Evolutionary conservation across 2,113 vertebrate species (phyloP), one percentile per base, ranked within the genome.

Genomic region (Lontra canadensis): DNA sequence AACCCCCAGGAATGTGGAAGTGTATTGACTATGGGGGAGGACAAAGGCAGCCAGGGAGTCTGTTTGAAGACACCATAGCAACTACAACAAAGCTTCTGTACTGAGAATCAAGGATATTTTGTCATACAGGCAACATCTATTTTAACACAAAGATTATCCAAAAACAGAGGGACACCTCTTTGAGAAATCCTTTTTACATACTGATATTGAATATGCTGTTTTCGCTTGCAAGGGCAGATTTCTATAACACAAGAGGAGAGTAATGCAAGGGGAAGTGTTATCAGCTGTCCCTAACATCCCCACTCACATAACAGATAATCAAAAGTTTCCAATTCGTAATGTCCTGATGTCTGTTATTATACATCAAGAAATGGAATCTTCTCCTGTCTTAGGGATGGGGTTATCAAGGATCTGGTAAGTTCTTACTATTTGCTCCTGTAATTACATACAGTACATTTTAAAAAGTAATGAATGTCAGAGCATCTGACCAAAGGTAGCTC

Each of bases 41-140:
- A 1, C 5, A 8, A 42, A 52, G 29, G 36, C 13, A 31, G 57
- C 23, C 63, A 57, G 31, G 17, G 57, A 97, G 81, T 78, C 34
- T 95, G 91, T 93, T 85, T 96, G 44, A 61, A 86, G 18, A 79
- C 36, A 88, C 89, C 83, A 93, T 76, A 57, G 92, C 87, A 98
- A 97, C 36, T 4, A 49, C 61, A 78, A 42, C 4, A 52, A 63
- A 4, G 13, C 25, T 80, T 57, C 42, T 93, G 57, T 85, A n/a
- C 49, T 67, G 79, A 74, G 34, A 67, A 84, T n/a, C 57, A 36
- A 49, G 23, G 3, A 31, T 8, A 84, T 49, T 29, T 71, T 86
- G 67, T 44, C 90, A 85, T 15, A 87, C 23, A 88, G 15, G 6
- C 31, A 76, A 49, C 65, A 8, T 93, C 29, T 90, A 29, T 61